Evolutionary conservation across 2,888 invertebrate genomes (phyloP), one percentile per base, ranked within the genome.

Genomic region (Boloria euphrosyne): DNA sequence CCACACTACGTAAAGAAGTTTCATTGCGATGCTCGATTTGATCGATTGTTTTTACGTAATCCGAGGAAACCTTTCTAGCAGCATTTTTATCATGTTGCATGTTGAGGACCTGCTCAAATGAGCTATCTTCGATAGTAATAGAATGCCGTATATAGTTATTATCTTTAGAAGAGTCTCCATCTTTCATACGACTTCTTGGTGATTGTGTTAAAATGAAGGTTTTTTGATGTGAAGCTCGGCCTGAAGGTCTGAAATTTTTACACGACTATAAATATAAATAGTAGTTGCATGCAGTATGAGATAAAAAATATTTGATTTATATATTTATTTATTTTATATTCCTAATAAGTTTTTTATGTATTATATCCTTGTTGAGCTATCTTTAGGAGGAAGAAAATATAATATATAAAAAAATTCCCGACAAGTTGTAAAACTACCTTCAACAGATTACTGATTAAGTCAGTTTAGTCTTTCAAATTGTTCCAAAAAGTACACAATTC

Each of bases 21-120:
- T 81, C 77, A 2, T 59, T 43, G 50, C 68, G 79, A 3, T 80
- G 76, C 62, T 82, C 78, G 3, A 83, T 79, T 62, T 81, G 78
- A 43, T 84, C 82, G 22, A 89, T 82, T 2, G 86, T 85, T 66
- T 81, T 85, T 0, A 86, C 85, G 67, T 89, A 89, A 67, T 90
- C 89, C 0, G 86, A 82, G 2, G 90, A 90, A 70, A 89, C 82
- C 73, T 88, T 89, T 13, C 87, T 78, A 1, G 77, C 77, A 1
- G 82, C 66, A 65, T 74, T 84, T 67, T 79, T 80, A 2, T 83
- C 83, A 68, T 86, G 86, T 73, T 87, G 87, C 50, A 87, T 47
- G n/a, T 78, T 76, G 0, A 87, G 76, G 3, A 84, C 73, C 7
- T 82, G 73, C 10, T 86, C 85, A 17, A 77, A 76, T 0, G 86